A percentile compares a stretch with the other conserved stretches of the same genome.
These are phyloP conservation scores for Lepidurus packardi DNA, from an alignment of 1,140 invertebrate species.

Conservation along the genomic window DNA sequence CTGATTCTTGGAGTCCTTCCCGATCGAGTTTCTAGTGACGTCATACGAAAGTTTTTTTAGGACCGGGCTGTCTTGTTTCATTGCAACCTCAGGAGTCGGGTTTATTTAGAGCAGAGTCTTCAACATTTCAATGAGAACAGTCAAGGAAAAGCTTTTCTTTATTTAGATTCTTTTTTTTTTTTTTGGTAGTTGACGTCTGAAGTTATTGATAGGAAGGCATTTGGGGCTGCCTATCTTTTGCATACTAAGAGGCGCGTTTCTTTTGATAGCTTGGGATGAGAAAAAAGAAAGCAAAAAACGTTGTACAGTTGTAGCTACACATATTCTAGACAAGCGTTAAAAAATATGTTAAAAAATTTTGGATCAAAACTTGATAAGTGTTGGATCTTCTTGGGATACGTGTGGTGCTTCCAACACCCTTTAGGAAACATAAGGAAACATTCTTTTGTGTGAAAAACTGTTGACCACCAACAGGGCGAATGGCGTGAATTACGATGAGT, in stretches of 20 bases:
- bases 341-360: background rate
- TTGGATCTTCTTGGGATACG: background rate
- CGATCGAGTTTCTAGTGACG: too few species aligned
- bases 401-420: background rate
- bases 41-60: background rate
- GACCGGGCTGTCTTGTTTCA: background rate
- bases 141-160: too few species aligned
- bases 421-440: background rate
- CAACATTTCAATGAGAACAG: background rate
- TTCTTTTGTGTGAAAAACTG: background rate
- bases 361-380: background rate
- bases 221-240: too few species aligned
- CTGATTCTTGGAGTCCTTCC: background rate
- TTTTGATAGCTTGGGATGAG: too few species aligned
- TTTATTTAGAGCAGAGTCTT: background rate
- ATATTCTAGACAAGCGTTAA: background rate
- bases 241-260: too few species aligned
- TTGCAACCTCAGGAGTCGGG: background rate
- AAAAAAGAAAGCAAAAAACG: background rate
- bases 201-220: background rate
- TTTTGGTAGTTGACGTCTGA: background rate
- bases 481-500: conserved; percentile 12
- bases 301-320: background rate
- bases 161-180: background rate
- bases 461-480: background rate